Conservation (phyloP, 2,113 vertebrate genomes). For the Otolemur garnettii region DNA sequence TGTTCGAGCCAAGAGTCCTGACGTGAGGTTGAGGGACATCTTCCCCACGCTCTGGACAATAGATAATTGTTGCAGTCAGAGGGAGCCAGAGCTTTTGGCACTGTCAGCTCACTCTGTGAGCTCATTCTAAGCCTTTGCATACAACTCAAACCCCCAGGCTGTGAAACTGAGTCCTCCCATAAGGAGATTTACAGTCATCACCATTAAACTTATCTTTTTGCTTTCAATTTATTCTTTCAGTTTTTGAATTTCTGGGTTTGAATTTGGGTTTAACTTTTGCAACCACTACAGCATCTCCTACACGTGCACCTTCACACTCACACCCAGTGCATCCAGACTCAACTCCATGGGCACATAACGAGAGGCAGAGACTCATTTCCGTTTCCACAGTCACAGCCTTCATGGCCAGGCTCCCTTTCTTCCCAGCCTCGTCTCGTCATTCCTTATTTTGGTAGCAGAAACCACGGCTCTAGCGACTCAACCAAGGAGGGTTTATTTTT, state of each 20-base stretch:
- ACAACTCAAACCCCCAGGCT: slow-evolving; percentile 31
- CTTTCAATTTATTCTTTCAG: slow-evolving; percentile 33
- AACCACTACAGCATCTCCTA: neutral
- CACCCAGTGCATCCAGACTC: neutral
- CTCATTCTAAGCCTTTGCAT: slow-evolving; percentile 50
- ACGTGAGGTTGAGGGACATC: neutral
- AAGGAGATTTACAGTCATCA: neutral
- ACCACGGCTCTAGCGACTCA: neutral
- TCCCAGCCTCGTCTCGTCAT: neutral
- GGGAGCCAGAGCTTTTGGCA: neutral
- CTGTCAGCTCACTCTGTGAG: neutral
- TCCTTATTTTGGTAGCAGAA: neutral
- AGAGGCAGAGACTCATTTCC: neutral
- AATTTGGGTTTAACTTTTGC: slow-evolving; percentile 41
- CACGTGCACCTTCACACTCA: neutral
- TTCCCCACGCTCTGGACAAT: neutral
- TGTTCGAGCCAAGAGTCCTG: neutral
- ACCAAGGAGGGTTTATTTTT: slow-evolving; percentile 17
- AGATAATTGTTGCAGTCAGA: neutral
- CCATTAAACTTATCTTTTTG: slow-evolving; percentile 16
- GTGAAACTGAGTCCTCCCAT: slow-evolving; percentile 60
- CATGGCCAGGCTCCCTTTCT: neutral
- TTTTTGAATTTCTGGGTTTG: slow-evolving; percentile 57
- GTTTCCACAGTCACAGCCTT: neutral
- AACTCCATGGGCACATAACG: too few species aligned